Percentiles rank a stretch among this genome's conserved stretches.
phyloP scores from a whole-genome alignment of 2,113 vertebrate genomes.

The Crotophaga sulcirostris region DNA sequence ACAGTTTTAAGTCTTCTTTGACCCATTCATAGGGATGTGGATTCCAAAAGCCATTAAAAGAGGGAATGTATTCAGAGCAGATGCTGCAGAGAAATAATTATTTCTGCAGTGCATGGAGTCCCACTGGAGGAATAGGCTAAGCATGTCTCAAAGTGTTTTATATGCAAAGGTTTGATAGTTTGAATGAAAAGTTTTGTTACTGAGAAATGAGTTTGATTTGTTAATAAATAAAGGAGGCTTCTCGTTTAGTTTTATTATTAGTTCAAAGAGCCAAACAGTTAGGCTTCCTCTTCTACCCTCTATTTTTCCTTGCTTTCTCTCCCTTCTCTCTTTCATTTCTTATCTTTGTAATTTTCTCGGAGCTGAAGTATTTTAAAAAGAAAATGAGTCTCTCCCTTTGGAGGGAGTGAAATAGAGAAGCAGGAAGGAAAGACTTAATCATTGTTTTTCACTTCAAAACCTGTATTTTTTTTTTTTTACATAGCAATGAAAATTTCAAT shows the following conservation, averaged over 20 bases:
- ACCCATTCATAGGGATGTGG: neutral
- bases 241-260: constrained; percentile 9
- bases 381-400: neutral
- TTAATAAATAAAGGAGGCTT: neutral
- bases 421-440: neutral
- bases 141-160: neutral
- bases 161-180: neutral
- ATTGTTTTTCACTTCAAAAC: constrained; percentile 14
- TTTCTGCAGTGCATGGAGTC: neutral
- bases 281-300: neutral
- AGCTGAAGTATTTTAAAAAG: neutral
- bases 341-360: constrained; percentile 9
- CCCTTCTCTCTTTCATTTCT: neutral
- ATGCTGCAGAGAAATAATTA: neutral
- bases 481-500: neutral
- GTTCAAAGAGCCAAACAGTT: neutral
- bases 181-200: neutral
- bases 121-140: neutral
- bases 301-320: neutral
- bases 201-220: constrained; percentile 5
- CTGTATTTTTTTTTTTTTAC: neutral
- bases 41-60: neutral
- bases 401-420: constrained; percentile 1
- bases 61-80: neutral
- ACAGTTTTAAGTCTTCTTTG: neutral